These are phyloP conservation scores for Lamellibrachia luymesi DNA, from an alignment of 1,140 invertebrate genomes.

Conservation along the genomic window DNA sequence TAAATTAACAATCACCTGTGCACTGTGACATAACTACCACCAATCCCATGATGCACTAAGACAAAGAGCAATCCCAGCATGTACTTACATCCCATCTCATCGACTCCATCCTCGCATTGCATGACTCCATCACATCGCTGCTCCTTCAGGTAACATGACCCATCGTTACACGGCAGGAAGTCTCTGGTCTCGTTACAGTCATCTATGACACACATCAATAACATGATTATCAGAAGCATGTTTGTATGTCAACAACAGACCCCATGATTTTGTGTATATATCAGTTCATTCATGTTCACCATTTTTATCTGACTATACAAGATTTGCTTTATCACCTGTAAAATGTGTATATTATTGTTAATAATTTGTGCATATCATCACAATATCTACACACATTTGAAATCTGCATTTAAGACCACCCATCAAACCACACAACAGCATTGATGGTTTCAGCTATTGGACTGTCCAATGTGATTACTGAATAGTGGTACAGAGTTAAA, in stretches of 20 bases:
- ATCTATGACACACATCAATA: conserved; percentile 38
- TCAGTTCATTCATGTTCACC: neutral
- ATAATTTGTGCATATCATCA: too few relatives aligned
- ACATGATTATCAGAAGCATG: conserved; percentile 2
- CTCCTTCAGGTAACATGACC: conserved; percentile 71
- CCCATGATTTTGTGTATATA: neutral
- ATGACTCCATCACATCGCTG: conserved; percentile 75
- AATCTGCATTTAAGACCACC: too few relatives aligned
- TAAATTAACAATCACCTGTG: neutral
- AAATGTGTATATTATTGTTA: too few relatives aligned
- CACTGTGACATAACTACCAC: too few relatives aligned
- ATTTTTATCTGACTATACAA: neutral
- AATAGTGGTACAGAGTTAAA: too few relatives aligned
- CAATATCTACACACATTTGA: too few relatives aligned
- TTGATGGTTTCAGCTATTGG: too few relatives aligned
- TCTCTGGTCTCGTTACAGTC: conserved; percentile 74
- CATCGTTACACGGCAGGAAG: conserved; percentile 71
- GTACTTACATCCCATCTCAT: conserved; percentile 78
- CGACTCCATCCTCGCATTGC: conserved; percentile 81
- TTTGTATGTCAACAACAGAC: neutral
- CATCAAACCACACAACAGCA: too few relatives aligned
- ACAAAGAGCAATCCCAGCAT: neutral
- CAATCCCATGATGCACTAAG: too few relatives aligned
- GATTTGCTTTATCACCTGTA: too few relatives aligned
- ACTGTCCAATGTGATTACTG: too few relatives aligned